Base-by-base conservation (phyloP, 2,888 invertebrate species). In the Caradrina kadenii region DNA sequence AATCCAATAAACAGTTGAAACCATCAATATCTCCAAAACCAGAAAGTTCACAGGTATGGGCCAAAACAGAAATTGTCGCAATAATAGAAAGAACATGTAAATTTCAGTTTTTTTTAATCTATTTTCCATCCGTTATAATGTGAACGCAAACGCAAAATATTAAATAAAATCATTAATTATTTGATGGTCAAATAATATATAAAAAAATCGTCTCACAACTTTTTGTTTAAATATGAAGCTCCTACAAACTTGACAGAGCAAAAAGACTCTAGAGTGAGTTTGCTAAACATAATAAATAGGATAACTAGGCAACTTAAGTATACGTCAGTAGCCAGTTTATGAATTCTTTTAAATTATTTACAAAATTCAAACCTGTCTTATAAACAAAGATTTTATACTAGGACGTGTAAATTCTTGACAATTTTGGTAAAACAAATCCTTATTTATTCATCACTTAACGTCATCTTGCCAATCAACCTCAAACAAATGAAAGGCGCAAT, bases 401-500 rank as follows among this genome's bases (percentile, higher is more conserved):
- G 8, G 1, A 35, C 35, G 26, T 26, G 26, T 26, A 4, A 35
- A 35, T 35, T 35, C 35, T 35, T 8, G 35, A 8, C 35, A 42
- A 31, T 42, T 69, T 50, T 22, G 11, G 50, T 13, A 11, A 65
- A 50, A 22, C 21, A 15, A 49, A 42, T 13, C 15, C 19, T 45
- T 55, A 50, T 48, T 69, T 59, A 55, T 39, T 69, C 59, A 55
- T 11, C 17, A 76, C 35, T 69, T 49, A 42, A 26, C 22, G 35
- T 54, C 55, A 60, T 72, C 45, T 31, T 59, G 45, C 55, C 58
- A 17, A 70, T 53, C 22, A 53, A n/a, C n/a, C 13, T 39, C 11
- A 21, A 63, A 77, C 54, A 62, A 66, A 26, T 55, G 26, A 70
- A 70, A 61, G 22, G 69, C 68, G 61, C 64, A 74, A 69, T 66